Percentiles rank a stretch among this genome's conserved stretches.
These are phyloP conservation scores for Poeciliopsis turrubarensis DNA, from an alignment of 2,113 vertebrate genomes.

Conservation along the genomic window DNA sequence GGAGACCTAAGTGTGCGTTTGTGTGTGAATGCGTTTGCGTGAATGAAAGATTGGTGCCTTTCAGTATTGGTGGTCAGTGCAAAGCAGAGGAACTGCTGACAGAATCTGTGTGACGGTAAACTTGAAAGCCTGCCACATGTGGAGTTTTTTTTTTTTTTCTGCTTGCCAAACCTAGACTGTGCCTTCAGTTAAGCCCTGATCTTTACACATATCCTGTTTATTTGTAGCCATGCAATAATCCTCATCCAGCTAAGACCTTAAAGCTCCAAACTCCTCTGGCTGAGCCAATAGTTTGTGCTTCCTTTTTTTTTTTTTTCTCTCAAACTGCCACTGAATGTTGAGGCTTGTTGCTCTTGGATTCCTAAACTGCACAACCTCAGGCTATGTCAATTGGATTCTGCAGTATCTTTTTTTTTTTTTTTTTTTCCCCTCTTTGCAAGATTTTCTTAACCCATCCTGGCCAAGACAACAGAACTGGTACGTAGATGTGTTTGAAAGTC, in stretches of 20 bases:
- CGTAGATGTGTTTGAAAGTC: slow-evolving; percentile 23
- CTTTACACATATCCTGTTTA: slow-evolving; percentile 17
- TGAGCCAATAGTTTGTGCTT: slow-evolving; percentile 8
- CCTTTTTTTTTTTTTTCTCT: slow-evolving; percentile 16
- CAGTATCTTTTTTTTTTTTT: background rate
- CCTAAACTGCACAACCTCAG: slow-evolving; percentile 14
- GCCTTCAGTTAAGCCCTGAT: slow-evolving; percentile 36
- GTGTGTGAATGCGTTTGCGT: slow-evolving; percentile 10
- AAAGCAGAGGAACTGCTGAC: slow-evolving; percentile 40
- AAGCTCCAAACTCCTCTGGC: slow-evolving; percentile 22
- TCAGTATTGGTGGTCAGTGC: slow-evolving; percentile 74
- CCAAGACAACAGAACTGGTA: slow-evolving; percentile 8
- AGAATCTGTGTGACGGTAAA: slow-evolving; percentile 51
- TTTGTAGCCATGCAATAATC: slow-evolving; percentile 35
- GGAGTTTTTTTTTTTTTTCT: slow-evolving; percentile 30
- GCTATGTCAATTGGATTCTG: slow-evolving; percentile 15
- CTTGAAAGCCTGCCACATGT: slow-evolving; percentile 64
- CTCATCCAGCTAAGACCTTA: slow-evolving; percentile 12
- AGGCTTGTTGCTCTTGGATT: slow-evolving; percentile 18
- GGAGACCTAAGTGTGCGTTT: slow-evolving; percentile 47
- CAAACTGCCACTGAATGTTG: slow-evolving; percentile 6
- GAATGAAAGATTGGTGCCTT: slow-evolving; percentile 60
- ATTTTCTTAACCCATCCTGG: slow-evolving; percentile 18
- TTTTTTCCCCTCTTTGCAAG: background rate
- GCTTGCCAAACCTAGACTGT: slow-evolving; percentile 24